Evolutionary conservation across 2,113 vertebrate species (phyloP), one percentile per base, ranked within the genome.

Genomic region (Carettochelys insculpta): DNA sequence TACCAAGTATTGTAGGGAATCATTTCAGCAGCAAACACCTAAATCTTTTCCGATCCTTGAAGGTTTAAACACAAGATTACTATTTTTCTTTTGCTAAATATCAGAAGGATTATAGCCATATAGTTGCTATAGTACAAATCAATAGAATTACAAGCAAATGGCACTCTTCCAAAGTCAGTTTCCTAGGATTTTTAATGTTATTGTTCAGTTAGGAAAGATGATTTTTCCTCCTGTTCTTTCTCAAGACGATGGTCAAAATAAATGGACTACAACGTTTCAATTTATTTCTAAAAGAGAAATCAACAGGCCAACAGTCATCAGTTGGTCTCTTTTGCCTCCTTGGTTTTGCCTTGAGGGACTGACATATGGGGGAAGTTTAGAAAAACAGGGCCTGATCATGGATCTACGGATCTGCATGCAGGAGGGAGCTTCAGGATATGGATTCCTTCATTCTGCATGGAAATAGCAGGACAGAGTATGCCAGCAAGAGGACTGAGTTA

Each of bases 301-400:
- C n/a, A 53, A 10, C 14, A 17, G 13, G 25, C 14, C 51, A 54
- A 54, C 24, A 5, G 45, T 50, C 45, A 78, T 41, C 43, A 34
- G 14, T 79, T 53, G 24, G 51, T 22, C 25, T 17, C 24, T 79
- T 89, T 68, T 48, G 81, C n/a, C n/a, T n/a, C 90, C 82, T 87
- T 61, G n/a, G 90, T 92, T 92, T 95, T 89, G 13, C 89, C 78
- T 80, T 86, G 56, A 79, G 92, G 27, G 88, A 56, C 4, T 20
- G n/a, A 87, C 80, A 43, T 92, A 34, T 78, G 54, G 24, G 43
- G 14, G 56, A 87, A 48, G 87, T 87, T 80, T 85, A 34, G 77
- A 76, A 25, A 19, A 52, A 65, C 53, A 76, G 31, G 22, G 14
- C 1, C 50, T 31, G 85, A 25, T 41, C 31, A 80, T 77, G 88